Percentiles rank a stretch among this genome's conserved stretches.
These are phyloP conservation scores for Mormyrus lacerda DNA, from an alignment of 2,113 vertebrate genomes.

Conservation along the genomic window DNA sequence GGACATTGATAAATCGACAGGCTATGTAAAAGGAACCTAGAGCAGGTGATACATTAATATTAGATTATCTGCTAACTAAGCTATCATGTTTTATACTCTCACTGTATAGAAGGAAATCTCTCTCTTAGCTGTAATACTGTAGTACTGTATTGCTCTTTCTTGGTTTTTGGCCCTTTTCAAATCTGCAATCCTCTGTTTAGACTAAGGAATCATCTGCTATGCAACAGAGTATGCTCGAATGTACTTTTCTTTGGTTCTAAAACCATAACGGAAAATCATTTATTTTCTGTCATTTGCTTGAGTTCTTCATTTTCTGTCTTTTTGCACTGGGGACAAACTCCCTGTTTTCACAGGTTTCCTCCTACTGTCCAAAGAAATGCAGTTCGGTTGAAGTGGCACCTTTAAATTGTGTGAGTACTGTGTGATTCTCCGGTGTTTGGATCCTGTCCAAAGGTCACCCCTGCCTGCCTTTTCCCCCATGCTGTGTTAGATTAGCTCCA, in stretches of 20 bases:
- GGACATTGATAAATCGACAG: background rate
- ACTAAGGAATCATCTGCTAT: background rate
- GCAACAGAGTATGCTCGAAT: background rate
- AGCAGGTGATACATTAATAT: background rate
- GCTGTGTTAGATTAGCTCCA: background rate
- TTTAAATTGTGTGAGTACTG: background rate
- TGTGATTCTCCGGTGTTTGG: background rate
- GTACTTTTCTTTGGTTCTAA: background rate
- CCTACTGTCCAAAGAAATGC: background rate
- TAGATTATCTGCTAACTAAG: background rate
- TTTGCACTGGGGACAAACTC: background rate
- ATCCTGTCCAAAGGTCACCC: background rate
- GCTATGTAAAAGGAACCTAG: background rate
- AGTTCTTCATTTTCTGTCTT: background rate
- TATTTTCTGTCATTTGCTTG: background rate
- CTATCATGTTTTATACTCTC: background rate
- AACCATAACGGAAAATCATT: background rate
- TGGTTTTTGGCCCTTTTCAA: background rate
- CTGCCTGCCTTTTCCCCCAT: background rate
- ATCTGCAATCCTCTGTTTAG: background rate
- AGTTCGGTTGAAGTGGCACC: background rate
- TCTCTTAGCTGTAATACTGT: background rate
- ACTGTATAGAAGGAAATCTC: background rate
- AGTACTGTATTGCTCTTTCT: background rate
- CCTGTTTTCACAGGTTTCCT: background rate